Percentiles rank a stretch among this genome's conserved stretches.
Conservation (phyloP, 2,888 invertebrate species). For the Blomia tropicalis region DNA sequence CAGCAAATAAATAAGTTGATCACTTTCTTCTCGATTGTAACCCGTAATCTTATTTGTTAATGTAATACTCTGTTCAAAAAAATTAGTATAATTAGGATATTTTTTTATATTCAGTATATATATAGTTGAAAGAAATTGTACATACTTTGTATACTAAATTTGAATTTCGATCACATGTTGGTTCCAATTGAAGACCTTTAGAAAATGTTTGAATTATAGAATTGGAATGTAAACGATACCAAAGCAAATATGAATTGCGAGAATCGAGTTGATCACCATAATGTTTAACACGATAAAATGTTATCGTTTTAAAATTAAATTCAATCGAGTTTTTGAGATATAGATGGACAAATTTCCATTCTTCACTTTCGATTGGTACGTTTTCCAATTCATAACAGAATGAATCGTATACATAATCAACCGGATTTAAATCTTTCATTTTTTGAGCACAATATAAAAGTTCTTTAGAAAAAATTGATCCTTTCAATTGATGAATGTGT, state of each 20-base stretch:
- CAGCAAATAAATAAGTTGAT: background rate
- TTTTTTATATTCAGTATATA: background rate
- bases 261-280: background rate
- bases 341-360: background rate
- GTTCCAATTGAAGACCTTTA: constrained; percentile 39
- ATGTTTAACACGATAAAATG: constrained; percentile 16
- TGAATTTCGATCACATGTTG: constrained; percentile 36
- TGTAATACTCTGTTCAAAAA: background rate
- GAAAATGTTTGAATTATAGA: constrained; percentile 41
- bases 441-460: constrained; percentile 17
- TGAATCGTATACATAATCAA: constrained; percentile 39
- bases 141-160: constrained; percentile 37
- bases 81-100: background rate
- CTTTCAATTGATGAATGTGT: constrained; percentile 35
- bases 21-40: background rate
- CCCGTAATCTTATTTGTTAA: background rate
- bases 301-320: background rate
- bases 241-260: constrained; percentile 35
- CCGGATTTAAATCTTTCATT: constrained; percentile 35
- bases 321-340: background rate
- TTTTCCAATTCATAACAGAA: constrained; percentile 36
- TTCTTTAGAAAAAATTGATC: constrained; percentile 37
- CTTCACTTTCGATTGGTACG: constrained; percentile 32
- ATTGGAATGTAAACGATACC: constrained; percentile 41
- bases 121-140: background rate